Conservation (phyloP, 1,140 invertebrate genomes). For the Antheraea pernyi region DNA sequence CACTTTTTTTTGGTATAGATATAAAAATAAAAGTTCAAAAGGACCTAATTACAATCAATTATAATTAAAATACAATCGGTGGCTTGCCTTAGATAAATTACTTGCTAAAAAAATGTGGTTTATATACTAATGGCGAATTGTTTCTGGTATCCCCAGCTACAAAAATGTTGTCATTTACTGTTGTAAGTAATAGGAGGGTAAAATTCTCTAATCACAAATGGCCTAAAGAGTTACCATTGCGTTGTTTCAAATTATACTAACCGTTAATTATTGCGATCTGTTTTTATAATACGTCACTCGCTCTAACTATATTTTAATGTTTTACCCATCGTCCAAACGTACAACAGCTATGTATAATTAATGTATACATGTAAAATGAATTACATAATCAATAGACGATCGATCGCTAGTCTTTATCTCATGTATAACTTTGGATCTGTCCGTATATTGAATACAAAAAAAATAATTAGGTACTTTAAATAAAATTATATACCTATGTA, state of each 20-base stretch:
- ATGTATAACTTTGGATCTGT: constrained; percentile 66
- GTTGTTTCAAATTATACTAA: constrained; percentile 2
- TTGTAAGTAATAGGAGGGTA: too few relatives aligned
- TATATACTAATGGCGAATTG: too few relatives aligned
- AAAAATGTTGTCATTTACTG: too few relatives aligned
- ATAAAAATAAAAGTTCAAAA: too few relatives aligned
- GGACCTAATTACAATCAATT: too few relatives aligned
- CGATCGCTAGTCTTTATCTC: constrained; percentile 66
- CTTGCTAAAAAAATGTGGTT: too few relatives aligned
- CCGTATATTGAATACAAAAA: constrained; percentile 33
- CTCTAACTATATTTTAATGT: constrained; percentile 42
- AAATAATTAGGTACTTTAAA: constrained; percentile 43
- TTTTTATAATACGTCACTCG: constrained; percentile 57
- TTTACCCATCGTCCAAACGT: constrained; percentile 56
- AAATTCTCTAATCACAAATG: too few relatives aligned
- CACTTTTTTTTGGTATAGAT: too few relatives aligned
- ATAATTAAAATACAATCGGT: too few relatives aligned
- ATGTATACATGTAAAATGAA: constrained; percentile 19
- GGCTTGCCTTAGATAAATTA: too few relatives aligned
- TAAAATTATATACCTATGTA: not conserved
- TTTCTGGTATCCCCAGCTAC: too few relatives aligned
- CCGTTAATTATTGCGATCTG: constrained; percentile 46
- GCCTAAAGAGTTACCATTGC: not conserved
- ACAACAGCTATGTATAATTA: constrained; percentile 40
- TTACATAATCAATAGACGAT: constrained; percentile 1